Evolutionary conservation across 2,113 vertebrate genomes (phyloP).

Genomic region (Xenopus laevis): DNA sequence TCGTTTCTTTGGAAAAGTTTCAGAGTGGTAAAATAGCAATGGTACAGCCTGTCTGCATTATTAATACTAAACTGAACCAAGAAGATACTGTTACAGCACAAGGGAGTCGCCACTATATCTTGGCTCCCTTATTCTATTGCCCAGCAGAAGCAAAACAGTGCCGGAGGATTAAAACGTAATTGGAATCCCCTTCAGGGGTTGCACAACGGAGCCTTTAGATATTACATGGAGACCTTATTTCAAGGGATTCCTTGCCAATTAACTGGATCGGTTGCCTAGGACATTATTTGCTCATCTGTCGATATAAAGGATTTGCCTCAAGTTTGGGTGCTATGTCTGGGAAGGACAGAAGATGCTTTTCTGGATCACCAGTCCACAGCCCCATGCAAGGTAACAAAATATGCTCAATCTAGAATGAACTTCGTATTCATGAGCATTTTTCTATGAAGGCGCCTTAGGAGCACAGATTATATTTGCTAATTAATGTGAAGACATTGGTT

Average conservation of each 20-base stretch:
- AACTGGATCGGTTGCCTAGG: neutral
- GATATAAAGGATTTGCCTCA: neutral
- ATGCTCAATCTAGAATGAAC: conserved; percentile 7
- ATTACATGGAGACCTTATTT: neutral
- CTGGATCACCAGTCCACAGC: neutral
- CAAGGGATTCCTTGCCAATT: neutral
- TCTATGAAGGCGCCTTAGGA: conserved; percentile 12
- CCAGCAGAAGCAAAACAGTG: conserved; percentile 39
- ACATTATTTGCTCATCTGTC: neutral
- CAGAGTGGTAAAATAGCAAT: conserved; percentile 72
- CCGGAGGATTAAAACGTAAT: conserved; percentile 8
- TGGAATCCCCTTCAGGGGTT: conserved; percentile 9
- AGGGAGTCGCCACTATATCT: conserved; percentile 61
- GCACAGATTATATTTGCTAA: conserved; percentile 28
- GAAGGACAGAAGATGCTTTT: neutral
- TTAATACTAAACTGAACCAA: conserved; percentile 71
- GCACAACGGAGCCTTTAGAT: neutral
- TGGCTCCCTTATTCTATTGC: conserved; percentile 50
- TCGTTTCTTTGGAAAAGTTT: conserved; percentile 66
- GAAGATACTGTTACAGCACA: conserved; percentile 78
- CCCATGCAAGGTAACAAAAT: conserved; percentile 26
- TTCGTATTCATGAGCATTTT: conserved; percentile 8
- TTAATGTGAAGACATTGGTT: conserved; percentile 34
- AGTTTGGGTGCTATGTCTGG: neutral
- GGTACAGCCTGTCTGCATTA: conserved; percentile 78